Conservation (phyloP, 2,888 invertebrate species). For the Amblyteles armatorius region DNA sequence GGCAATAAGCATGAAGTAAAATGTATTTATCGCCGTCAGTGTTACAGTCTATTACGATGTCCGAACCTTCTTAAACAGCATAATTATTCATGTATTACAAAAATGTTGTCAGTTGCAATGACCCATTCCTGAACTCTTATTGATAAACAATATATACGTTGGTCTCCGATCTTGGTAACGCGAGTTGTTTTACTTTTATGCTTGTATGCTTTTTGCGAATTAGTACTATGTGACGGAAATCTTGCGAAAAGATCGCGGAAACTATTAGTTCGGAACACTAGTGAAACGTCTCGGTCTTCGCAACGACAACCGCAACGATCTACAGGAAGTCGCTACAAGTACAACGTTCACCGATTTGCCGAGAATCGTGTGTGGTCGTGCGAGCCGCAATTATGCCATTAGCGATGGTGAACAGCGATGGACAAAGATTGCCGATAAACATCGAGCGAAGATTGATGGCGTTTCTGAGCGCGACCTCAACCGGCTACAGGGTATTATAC, state of each 20-base stretch:
- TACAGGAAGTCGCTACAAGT: constrained; percentile 19
- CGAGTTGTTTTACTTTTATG: background rate
- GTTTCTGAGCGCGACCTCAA: constrained; percentile 35
- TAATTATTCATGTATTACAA: too few species aligned
- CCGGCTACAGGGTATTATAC: constrained; percentile 29
- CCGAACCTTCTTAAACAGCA: too few species aligned
- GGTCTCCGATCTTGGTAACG: too few species aligned
- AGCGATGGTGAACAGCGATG: constrained; percentile 25
- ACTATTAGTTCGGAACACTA: constrained; percentile 22
- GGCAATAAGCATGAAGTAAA: too few species aligned
- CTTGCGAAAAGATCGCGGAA: constrained; percentile 10
- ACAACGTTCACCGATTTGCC: constrained; percentile 39
- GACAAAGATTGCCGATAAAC: constrained; percentile 52
- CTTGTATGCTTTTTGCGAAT: background rate
- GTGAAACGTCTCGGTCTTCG: constrained; percentile 28
- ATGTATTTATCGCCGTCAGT: too few species aligned
- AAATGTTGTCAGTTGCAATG: too few species aligned
- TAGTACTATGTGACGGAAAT: background rate
- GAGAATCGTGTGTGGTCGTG: constrained; percentile 38
- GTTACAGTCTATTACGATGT: too few species aligned
- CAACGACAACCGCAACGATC: constrained; percentile 5
- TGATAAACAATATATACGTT: too few species aligned
- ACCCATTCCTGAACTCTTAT: too few species aligned
- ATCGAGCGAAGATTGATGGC: constrained; percentile 49
- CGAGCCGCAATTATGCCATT: constrained; percentile 53